phyloP scores from a whole-genome alignment of 23 tunicate genomes.

The Diplosoma virens region DNA sequence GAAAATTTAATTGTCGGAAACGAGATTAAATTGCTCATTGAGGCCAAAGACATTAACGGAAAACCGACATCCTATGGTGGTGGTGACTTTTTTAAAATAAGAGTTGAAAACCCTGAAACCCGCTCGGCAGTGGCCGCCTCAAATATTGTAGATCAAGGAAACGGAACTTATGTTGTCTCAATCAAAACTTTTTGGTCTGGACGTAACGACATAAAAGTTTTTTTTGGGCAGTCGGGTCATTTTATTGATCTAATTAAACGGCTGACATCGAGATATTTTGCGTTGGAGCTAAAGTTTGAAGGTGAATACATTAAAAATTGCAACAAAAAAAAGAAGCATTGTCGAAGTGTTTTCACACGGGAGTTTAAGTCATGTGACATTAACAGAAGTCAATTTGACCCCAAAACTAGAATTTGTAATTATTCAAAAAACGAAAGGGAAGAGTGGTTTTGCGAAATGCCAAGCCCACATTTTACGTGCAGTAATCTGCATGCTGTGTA shows the following conservation, averaged over 20 bases:
- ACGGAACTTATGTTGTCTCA: conserved; percentile 1
- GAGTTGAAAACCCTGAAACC: conserved; percentile 23
- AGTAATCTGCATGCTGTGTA: conserved; percentile 1
- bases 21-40: background rate
- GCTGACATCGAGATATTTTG: background rate
- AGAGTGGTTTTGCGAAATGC: conserved; percentile 30
- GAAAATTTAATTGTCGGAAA: background rate
- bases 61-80: background rate
- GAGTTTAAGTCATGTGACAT: conserved; percentile 4
- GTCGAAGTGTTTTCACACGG: background rate
- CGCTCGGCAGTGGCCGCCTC: conserved; percentile 20
- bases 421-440: background rate
- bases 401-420: background rate
- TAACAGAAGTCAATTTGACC: background rate
- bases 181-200: conserved; percentile 13
- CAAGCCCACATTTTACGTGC: conserved; percentile 1
- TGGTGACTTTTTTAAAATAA: conserved; percentile 32
- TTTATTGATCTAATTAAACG: conserved; percentile 24
- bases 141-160: background rate
- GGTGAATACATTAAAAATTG: background rate
- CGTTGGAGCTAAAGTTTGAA: background rate
- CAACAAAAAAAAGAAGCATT: background rate
- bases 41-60: background rate
- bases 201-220: conserved; percentile 15
- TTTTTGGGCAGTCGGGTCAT: conserved; percentile 34